Conservation (phyloP, 2,797 vertebrate species). For the Anas bahamensis region DNA sequence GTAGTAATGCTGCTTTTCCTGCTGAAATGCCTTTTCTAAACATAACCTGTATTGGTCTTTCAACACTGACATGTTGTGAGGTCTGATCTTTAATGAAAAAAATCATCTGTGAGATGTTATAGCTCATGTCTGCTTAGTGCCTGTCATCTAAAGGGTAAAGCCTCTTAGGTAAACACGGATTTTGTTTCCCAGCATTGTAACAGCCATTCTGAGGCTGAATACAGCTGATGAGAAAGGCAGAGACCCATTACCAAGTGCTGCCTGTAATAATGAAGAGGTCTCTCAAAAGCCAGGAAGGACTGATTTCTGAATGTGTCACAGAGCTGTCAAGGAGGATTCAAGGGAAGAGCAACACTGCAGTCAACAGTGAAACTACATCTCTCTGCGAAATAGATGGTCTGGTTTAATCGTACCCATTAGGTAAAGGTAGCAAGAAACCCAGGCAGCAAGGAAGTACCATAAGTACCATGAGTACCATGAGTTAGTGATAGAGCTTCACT, state of each 20-base stretch:
- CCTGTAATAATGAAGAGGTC: background rate
- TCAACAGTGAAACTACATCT: background rate
- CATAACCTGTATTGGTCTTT: background rate
- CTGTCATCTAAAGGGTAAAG: slow-evolving; percentile 23
- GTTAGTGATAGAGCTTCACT: background rate
- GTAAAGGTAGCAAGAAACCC: background rate
- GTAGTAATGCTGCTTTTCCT: background rate
- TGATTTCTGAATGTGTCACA: background rate
- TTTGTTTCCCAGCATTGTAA: background rate
- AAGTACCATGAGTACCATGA: too few relatives aligned
- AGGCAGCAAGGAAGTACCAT: background rate
- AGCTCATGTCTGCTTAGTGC: background rate
- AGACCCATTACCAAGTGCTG: background rate
- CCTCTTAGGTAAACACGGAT: background rate
- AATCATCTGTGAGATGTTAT: background rate
- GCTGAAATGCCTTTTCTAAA: background rate
- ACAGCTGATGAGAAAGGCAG: background rate
- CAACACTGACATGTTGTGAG: background rate
- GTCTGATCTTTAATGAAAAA: background rate
- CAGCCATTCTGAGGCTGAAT: background rate
- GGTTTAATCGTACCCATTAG: background rate
- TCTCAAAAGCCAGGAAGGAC: background rate
- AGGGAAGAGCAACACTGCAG: background rate
- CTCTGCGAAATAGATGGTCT: background rate
- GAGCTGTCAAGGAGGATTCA: background rate